These are phyloP conservation scores for Argyra leucocephala DNA, from an alignment of 2,888 invertebrate species.

Conservation along the genomic window DNA sequence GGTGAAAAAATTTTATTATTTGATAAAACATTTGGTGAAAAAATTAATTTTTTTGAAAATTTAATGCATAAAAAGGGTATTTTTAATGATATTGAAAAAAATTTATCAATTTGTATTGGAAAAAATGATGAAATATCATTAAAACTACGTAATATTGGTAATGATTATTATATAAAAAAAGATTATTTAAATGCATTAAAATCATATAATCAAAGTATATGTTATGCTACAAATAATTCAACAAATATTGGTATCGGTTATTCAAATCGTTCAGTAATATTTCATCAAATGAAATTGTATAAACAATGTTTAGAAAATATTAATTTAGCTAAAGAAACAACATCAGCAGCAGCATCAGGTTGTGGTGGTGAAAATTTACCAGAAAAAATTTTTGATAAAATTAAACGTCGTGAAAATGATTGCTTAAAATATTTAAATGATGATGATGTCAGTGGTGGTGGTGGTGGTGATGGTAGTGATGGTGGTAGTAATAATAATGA, in stretches of 20 bases:
- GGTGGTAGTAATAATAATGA: background rate
- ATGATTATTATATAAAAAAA: background rate
- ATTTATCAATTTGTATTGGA: background rate
- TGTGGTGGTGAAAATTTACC: background rate
- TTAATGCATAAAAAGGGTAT: background rate
- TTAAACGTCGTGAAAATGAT: background rate
- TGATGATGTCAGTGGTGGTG: background rate
- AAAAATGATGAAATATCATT: background rate
- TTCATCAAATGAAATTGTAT: conserved; percentile 1
- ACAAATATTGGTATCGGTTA: background rate
- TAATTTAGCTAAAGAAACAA: background rate
- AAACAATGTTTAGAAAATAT: conserved; percentile 1
- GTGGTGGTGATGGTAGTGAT: background rate
- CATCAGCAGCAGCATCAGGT: too few relatives aligned
- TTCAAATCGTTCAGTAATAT: conserved; percentile 4
- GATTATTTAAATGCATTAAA: conserved; percentile 6
- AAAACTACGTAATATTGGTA: background rate
- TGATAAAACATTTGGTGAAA: conserved; percentile 6
- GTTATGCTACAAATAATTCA: background rate
- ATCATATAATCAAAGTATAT: background rate
- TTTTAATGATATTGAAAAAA: background rate
- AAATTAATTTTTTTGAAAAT: background rate
- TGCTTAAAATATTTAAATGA: background rate
- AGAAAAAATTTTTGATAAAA: background rate
- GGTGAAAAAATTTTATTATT: conserved; percentile 6